Percentiles rank a stretch among this genome's conserved stretches.
Evolutionary conservation across 2,888 invertebrate species (phyloP).

Genomic region (Alsophila aescularia): DNA sequence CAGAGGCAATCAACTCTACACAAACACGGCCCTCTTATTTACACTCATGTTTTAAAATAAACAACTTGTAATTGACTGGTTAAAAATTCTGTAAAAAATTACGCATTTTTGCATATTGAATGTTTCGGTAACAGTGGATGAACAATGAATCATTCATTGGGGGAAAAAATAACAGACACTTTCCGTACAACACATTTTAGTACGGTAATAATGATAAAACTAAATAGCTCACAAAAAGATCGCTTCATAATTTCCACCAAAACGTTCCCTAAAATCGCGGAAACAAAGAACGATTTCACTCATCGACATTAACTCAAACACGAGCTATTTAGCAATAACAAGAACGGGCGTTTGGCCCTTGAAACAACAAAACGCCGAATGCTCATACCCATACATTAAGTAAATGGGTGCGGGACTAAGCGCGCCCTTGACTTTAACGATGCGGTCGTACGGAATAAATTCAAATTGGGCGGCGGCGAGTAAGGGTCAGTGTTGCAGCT

Average conservation of each 20-base stretch:
- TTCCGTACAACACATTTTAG: no score
- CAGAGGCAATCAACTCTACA: slow-evolving; percentile 71
- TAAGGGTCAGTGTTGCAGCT: slow-evolving; percentile 21
- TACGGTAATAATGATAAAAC: no score
- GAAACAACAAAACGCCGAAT: slow-evolving; percentile 66
- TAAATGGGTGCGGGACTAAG: slow-evolving; percentile 68
- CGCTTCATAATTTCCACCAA: background rate
- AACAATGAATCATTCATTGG: background rate
- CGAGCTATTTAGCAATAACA: slow-evolving; percentile 64
- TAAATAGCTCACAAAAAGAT: background rate
- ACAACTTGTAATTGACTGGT: slow-evolving; percentile 52
- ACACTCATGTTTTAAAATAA: slow-evolving; percentile 59
- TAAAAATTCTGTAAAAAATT: slow-evolving; percentile 41
- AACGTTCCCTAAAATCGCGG: background rate
- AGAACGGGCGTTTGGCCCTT: slow-evolving; percentile 53
- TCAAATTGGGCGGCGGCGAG: slow-evolving; percentile 61
- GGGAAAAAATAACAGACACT: no score
- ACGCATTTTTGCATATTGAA: background rate
- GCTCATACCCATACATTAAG: slow-evolving; percentile 72
- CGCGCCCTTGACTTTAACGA: slow-evolving; percentile 73
- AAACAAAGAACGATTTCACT: slow-evolving; percentile 40
- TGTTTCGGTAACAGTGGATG: background rate
- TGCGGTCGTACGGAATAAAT: slow-evolving; percentile 69
- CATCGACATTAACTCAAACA: slow-evolving; percentile 57
- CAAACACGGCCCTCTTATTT: slow-evolving; percentile 66